phyloP scores from a whole-genome alignment of 1,140 invertebrate species.

The Meloidogyne exigua region DNA sequence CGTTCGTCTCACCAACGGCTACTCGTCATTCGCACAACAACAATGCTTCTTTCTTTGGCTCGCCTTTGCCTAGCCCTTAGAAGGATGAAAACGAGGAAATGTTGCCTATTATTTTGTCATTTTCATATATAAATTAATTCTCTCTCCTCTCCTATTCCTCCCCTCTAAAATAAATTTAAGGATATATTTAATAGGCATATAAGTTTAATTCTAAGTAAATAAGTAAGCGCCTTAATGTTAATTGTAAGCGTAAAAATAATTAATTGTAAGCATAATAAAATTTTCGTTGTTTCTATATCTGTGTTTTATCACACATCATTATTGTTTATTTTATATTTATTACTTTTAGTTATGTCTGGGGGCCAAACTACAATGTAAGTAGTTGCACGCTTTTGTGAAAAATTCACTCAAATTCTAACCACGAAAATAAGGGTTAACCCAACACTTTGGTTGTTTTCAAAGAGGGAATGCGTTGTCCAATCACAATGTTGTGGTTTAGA shows the following conservation, averaged over 20 bases:
- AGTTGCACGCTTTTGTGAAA: too few relatives aligned
- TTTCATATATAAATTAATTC: background rate
- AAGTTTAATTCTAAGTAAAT: background rate
- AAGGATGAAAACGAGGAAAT: background rate
- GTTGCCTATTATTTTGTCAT: slow-evolving; percentile 2
- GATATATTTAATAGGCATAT: background rate
- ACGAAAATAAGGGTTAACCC: too few relatives aligned
- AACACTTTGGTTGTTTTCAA: too few relatives aligned
- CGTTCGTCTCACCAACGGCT: slow-evolving; percentile 5
- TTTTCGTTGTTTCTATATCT: background rate
- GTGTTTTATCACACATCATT: background rate
- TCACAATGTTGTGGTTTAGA: too few relatives aligned
- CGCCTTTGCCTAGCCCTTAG: slow-evolving; percentile 22
- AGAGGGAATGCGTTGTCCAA: too few relatives aligned
- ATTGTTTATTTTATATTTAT: background rate
- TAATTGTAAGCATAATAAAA: background rate
- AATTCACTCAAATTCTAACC: too few relatives aligned
- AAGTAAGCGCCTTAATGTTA: background rate
- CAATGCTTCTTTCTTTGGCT: slow-evolving; percentile 17
- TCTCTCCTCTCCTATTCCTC: background rate
- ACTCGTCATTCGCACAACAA: slow-evolving; percentile 10
- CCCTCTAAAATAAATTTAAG: background rate
- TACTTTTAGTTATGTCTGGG: too few relatives aligned
- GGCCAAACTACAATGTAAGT: too few relatives aligned
- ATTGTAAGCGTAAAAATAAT: background rate